A percentile compares a stretch with the other conserved stretches of the same genome.
These are phyloP conservation scores for Arothron firmamentum DNA, from an alignment of 2,113 vertebrate genomes.

Conservation along the genomic window DNA sequence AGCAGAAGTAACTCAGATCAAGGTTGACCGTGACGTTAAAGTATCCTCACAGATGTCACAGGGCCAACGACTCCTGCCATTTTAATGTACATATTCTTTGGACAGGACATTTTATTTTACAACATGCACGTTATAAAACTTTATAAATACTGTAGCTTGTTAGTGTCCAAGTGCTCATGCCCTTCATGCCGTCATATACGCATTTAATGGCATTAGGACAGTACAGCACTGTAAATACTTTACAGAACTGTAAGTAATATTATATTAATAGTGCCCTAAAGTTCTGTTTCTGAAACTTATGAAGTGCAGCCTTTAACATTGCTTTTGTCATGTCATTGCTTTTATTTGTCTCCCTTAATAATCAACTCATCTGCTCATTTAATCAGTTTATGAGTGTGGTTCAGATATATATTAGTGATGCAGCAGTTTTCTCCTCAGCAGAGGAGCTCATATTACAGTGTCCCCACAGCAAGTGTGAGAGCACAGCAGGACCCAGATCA, in stretches of 20 bases:
- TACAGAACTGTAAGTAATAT: neutral
- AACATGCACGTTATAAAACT: neutral
- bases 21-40: neutral
- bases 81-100: neutral
- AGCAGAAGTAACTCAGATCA: constrained; percentile 3
- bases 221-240: no score
- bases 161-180: no score
- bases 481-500: neutral
- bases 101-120: neutral
- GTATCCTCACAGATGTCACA: neutral
- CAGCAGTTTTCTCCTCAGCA: constrained; percentile 1
- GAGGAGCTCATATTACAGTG: constrained; percentile 11
- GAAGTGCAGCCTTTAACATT: neutral
- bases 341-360: neutral
- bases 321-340: neutral
- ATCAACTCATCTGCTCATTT: no score
- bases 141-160: no score
- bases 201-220: no score
- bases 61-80: neutral
- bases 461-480: neutral
- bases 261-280: neutral
- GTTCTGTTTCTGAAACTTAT: no score
- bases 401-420: neutral
- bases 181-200: no score
- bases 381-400: no score